Percentiles rank a stretch among this genome's conserved stretches.
Evolutionary conservation across 2,888 invertebrate genomes (phyloP).

Genomic region (Rhagonycha fulva): DNA sequence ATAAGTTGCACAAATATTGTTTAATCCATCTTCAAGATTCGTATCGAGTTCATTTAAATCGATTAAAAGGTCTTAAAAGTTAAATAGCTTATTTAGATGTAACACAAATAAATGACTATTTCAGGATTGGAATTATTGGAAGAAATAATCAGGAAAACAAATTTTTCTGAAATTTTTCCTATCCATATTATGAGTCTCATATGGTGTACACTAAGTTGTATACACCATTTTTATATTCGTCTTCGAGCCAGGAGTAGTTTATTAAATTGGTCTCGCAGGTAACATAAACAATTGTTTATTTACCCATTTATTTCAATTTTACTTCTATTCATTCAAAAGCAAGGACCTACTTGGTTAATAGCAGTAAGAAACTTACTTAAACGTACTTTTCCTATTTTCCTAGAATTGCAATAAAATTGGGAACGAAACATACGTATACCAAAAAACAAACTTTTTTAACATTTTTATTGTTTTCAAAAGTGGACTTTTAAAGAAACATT

Average conservation of each 20-base stretch:
- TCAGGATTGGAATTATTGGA: constrained; percentile 29
- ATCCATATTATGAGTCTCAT: constrained; percentile 39
- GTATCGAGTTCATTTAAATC: constrained; percentile 40
- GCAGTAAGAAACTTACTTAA: too few relatives aligned
- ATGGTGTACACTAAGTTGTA: constrained; percentile 48
- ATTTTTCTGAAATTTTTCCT: constrained; percentile 17
- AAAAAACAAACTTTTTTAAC: too few relatives aligned
- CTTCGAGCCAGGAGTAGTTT: constrained; percentile 21
- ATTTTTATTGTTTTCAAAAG: too few relatives aligned
- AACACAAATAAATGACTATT: background rate
- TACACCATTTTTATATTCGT: constrained; percentile 50
- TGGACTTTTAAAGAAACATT: too few relatives aligned
- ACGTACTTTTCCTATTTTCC: too few relatives aligned
- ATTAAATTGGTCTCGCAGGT: constrained; percentile 29
- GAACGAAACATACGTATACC: too few relatives aligned
- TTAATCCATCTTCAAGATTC: constrained; percentile 40
- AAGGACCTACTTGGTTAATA: too few relatives aligned
- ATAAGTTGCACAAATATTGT: constrained; percentile 34
- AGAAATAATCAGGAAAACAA: constrained; percentile 18
- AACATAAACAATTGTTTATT: background rate
- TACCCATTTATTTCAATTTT: background rate
- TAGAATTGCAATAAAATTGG: too few relatives aligned
- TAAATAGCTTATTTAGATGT: background rate
- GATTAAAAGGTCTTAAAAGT: constrained; percentile 37
- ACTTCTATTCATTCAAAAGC: too few relatives aligned